A percentile compares a stretch with the other conserved stretches of the same genome.
Conservation (phyloP, 2,113 vertebrate genomes). For the rabbit (Oryctolagus cuniculus) region mOryCun1.1 NC_091449.1:18587501-18588000, state of each 20-base stretch:
- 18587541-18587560: not conserved
- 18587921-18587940: not conserved
- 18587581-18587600: no score
- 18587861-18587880: not conserved
- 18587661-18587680: not conserved
- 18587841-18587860: not conserved
- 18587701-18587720: not conserved
- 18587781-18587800: not conserved
- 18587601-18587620: no score
- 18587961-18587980: not conserved
- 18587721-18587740: not conserved
- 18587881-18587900: not conserved
- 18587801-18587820: not conserved
- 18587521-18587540: not conserved
- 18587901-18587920: not conserved
- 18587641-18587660: not conserved
- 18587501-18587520: not conserved
- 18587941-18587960: not conserved
- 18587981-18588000: no score
- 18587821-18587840: not conserved
- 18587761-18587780: not conserved
- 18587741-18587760: not conserved
- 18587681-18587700: not conserved
- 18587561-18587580: not conserved
- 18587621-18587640: not conserved